phyloP scores from a whole-genome alignment of 2,888 invertebrate genomes.

The Volucella inflata region DNA sequence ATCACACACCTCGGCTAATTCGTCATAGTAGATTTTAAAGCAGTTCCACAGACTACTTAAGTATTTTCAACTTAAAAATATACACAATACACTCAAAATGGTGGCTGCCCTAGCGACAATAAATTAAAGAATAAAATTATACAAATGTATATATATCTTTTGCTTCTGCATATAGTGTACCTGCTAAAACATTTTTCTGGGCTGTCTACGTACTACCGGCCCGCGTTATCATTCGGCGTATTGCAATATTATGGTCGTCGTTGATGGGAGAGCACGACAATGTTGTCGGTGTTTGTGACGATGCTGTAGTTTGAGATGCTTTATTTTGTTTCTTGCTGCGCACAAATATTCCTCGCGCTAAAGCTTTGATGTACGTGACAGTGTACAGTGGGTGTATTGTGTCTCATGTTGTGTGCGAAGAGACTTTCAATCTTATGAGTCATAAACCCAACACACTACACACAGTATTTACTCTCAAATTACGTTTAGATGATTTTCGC shows the following conservation, averaged over 20 bases:
- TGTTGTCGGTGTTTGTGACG: constrained; percentile 31
- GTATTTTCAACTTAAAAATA: constrained; percentile 23
- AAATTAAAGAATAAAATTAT: constrained; percentile 45
- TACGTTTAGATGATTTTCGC: neutral
- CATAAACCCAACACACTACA: constrained; percentile 24
- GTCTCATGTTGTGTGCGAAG: constrained; percentile 5
- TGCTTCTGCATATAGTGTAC: constrained; percentile 55
- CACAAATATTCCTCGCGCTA: constrained; percentile 26
- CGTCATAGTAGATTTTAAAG: constrained; percentile 46
- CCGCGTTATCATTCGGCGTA: neutral
- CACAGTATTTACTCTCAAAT: constrained; percentile 37
- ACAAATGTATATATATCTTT: constrained; percentile 50
- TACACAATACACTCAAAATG: constrained; percentile 38
- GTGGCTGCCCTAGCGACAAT: constrained; percentile 10
- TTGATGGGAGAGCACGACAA: constrained; percentile 3
- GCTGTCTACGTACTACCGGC: constrained; percentile 50
- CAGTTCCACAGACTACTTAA: constrained; percentile 37
- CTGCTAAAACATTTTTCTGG: constrained; percentile 60
- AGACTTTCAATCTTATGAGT: constrained; percentile 26
- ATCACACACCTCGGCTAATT: constrained; percentile 13
- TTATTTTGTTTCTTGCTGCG: constrained; percentile 30
- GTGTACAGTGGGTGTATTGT: neutral
- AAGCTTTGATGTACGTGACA: constrained; percentile 6
- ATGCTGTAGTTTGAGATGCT: neutral
- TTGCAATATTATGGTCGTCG: neutral